Evolutionary conservation across 2,888 invertebrate genomes (phyloP), one percentile per base, ranked within the genome.

Genomic region (Drosophila borealis): DNA sequence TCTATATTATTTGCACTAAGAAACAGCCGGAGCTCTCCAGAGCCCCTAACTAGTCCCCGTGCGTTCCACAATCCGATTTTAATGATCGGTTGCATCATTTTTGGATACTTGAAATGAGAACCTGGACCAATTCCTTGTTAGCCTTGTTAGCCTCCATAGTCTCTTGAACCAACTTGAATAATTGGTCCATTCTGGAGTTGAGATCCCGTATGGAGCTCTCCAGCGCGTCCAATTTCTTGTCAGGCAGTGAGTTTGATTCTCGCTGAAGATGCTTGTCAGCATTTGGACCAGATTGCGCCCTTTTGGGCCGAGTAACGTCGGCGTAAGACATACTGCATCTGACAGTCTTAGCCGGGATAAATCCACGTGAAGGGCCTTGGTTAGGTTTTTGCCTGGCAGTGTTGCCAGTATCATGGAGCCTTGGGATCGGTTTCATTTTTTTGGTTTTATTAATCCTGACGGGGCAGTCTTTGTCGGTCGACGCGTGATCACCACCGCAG

Each of bases 51-150:
- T 50, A 56, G 45, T 48, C 39, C 48, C n/a, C 46, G 62, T 42
- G 54, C 48, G 19, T 62, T 57, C 53, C 64, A 57, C 37, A 65
- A 54, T 54, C 54, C 54, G 34, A 64, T 51, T 51, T 56, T 39
- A 6, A 51, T 17, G 5, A 8, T 51, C 2, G 45, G 33, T 33
- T 61, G 48, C 4, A 21, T 59, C 48, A 59, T 49, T 41, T 55
- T 21, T 29, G 29, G 29, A 29, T 29, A 29, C 29, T 29, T 34
- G 34, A 34, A 11, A 34, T 34, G 11, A 13, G 53, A 34, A 41
- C 39, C 29, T 41, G 37, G 34, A 57, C 57, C 56, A 34, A 4
- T 34, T 34, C 11, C 11, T 11, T 11, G 34, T 49, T 44, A 5
- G 29, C 55, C 8, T 49, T 55, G 36, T 63, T 63, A 11, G 34